Conservation (phyloP, 2,797 vertebrate species). For the Antrozous pallidus region DNA sequence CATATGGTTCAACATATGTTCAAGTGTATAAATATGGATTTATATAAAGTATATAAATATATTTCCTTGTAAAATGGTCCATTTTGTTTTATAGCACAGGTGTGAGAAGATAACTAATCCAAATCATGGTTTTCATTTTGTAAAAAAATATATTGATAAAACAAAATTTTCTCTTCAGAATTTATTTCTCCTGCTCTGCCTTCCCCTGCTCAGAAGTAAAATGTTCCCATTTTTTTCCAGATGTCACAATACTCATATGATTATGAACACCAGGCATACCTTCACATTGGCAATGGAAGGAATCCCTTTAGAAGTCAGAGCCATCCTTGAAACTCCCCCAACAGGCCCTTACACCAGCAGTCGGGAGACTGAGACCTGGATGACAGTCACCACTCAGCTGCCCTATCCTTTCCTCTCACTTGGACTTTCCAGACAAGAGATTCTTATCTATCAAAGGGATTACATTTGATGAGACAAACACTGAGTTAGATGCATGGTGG, state of each 20-base stretch:
- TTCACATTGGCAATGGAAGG: not conserved
- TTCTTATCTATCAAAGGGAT: constrained; percentile 32
- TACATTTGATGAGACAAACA: not conserved
- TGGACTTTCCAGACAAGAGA: not conserved
- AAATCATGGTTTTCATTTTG: not conserved
- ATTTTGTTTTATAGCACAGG: not conserved
- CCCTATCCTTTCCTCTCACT: not conserved
- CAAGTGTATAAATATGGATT: not conserved
- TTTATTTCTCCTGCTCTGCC: not conserved
- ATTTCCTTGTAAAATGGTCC: not conserved
- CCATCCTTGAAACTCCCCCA: not conserved
- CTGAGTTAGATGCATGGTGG: not conserved
- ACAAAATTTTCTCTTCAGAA: not conserved
- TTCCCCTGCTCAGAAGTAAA: not conserved
- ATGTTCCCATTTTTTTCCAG: not conserved
- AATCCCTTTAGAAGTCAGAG: not conserved
- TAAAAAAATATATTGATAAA: not conserved
- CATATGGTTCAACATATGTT: not conserved
- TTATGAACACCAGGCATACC: rapidly evolving
- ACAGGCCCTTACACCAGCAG: not conserved
- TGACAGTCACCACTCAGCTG: not conserved
- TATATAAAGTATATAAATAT: not conserved
- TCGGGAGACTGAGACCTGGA: not conserved
- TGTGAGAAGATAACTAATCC: not conserved
- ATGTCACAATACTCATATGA: not conserved